Conservation (phyloP, 2,797 vertebrate species). For the Sebastes dallii region DNA sequence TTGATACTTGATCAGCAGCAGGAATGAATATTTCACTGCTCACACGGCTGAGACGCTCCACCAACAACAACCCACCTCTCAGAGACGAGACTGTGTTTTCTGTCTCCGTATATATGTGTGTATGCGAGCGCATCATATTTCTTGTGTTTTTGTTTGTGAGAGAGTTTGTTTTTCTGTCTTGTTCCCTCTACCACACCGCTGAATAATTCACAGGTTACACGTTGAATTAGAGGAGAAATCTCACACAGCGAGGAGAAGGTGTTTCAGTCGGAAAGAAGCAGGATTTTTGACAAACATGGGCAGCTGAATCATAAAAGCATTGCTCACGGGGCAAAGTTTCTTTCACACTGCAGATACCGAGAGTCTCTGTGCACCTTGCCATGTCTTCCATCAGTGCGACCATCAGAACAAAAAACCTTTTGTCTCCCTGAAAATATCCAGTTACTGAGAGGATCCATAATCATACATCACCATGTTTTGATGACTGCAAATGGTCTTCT, state of each 20-base stretch:
- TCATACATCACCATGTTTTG: background rate
- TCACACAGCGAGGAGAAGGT: slow-evolving; percentile 24
- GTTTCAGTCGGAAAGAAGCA: slow-evolving; percentile 18
- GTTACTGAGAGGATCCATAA: slow-evolving; percentile 12
- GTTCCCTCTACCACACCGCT: slow-evolving; percentile 7
- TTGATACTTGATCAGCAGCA: slow-evolving; percentile 71
- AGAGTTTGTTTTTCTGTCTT: background rate
- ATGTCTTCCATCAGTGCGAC: background rate
- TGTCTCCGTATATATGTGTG: background rate
- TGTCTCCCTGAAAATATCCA: background rate
- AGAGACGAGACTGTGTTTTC: background rate
- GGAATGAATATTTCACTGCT: slow-evolving; percentile 80
- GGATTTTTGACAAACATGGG: slow-evolving; percentile 26
- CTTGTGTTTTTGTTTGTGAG: background rate
- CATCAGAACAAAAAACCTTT: slow-evolving; percentile 14
- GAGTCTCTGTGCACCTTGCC: background rate
- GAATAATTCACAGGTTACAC: slow-evolving; percentile 65
- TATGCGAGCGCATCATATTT: background rate
- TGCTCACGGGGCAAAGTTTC: background rate
- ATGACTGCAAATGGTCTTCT: background rate
- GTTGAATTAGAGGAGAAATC: slow-evolving; percentile 33
- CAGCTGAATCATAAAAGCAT: background rate
- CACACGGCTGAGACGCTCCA: slow-evolving; percentile 41
- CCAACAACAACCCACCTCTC: slow-evolving; percentile 14
- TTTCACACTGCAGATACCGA: background rate